Evolutionary conservation across 2,113 vertebrate genomes (phyloP).

Genomic region (Platycercus adscitus): DNA sequence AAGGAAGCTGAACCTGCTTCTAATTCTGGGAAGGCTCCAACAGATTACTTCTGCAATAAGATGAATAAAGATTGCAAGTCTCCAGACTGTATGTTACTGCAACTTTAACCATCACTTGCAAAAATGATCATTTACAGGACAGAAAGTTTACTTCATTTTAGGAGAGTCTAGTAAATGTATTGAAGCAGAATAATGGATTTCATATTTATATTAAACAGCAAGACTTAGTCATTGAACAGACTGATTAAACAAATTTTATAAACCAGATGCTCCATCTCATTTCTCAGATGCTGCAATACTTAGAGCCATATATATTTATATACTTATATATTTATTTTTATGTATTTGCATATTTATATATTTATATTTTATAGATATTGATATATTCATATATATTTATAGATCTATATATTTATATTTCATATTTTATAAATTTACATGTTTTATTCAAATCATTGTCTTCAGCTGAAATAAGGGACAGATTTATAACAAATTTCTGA

Average conservation of each 20-base stretch:
- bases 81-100: not conserved
- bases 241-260: not conserved
- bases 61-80: not conserved
- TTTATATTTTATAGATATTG: no score
- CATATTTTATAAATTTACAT: not conserved
- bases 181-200: not conserved
- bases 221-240: not conserved
- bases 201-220: not conserved
- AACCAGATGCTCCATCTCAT: not conserved
- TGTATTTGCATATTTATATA: no score
- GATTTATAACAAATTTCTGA: not conserved
- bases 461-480: not conserved
- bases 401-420: no score
- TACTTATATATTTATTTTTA: not conserved
- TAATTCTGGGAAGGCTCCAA: not conserved
- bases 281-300: not conserved
- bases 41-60: not conserved
- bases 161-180: not conserved
- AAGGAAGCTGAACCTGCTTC: not conserved
- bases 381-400: no score
- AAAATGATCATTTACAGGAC: not conserved
- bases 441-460: not conserved
- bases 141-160: not conserved
- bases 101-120: not conserved
- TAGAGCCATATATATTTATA: not conserved